Conservation (phyloP, 2,113 vertebrate genomes). For the Strix uralensis region DNA sequence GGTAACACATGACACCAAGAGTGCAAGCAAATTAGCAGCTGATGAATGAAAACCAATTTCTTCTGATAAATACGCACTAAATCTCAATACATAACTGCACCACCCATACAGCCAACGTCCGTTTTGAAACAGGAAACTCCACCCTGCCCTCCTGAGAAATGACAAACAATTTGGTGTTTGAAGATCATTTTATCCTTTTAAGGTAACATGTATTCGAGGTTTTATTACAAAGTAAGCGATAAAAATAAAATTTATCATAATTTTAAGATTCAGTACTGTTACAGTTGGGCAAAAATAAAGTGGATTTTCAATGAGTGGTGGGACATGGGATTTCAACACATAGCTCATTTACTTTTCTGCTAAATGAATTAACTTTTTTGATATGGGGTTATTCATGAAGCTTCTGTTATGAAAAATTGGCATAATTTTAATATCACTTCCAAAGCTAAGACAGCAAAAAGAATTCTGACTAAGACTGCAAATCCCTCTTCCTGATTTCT, state of each 20-base stretch:
- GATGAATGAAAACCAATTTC: constrained; percentile 46
- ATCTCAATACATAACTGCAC: constrained; percentile 48
- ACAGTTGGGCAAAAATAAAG: not conserved
- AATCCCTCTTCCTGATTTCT: not conserved
- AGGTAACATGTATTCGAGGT: constrained; percentile 18
- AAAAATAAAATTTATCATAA: constrained; percentile 19
- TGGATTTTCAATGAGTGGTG: not conserved
- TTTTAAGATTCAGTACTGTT: not conserved
- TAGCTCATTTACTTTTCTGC: not conserved
- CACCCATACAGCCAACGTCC: constrained; percentile 49
- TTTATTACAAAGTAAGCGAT: constrained; percentile 33
- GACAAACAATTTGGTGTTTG: constrained; percentile 63
- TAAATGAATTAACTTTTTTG: not conserved
- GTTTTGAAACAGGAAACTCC: constrained; percentile 70
- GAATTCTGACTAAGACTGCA: not conserved
- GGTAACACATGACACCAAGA: not conserved
- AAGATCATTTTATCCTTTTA: constrained; percentile 54
- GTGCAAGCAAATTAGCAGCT: not conserved
- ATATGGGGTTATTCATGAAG: not conserved
- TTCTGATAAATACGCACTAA: constrained; percentile 14
- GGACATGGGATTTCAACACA: not conserved
- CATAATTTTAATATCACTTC: not conserved
- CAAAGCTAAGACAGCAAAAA: not conserved
- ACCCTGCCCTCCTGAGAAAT: constrained; percentile 62
- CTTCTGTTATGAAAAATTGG: not conserved